Conservation (phyloP, 2,113 vertebrate species). For the Corydoras maculifer region DNA sequence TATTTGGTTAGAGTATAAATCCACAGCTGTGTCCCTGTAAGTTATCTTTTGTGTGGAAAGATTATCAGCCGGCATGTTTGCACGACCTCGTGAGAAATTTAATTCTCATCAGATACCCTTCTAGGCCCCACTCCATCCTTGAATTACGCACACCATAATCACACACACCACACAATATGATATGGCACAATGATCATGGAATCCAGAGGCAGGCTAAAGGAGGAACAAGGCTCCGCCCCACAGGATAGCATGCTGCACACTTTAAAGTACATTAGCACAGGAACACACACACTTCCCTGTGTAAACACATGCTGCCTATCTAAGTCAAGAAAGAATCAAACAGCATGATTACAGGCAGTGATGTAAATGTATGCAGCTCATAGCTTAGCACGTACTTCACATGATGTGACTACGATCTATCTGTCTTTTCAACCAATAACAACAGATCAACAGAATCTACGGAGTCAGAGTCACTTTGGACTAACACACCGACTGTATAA, state of each 20-base stretch:
- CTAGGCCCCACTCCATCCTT: slow-evolving; percentile 18
- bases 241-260: slow-evolving; percentile 32
- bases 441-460: no score
- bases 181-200: slow-evolving; percentile 31
- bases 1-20: no score
- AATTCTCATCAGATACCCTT: slow-evolving; percentile 23
- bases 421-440: no score
- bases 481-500: no score
- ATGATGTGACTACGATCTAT: no score
- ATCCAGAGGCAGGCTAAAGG: slow-evolving; percentile 45
- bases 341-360: not conserved
- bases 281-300: slow-evolving; percentile 16
- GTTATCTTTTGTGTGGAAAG: not conserved
- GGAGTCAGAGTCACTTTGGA: no score
- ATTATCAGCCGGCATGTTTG: slow-evolving; percentile 4
- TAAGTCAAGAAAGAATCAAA: not conserved
- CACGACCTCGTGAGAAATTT: slow-evolving; percentile 7
- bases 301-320: slow-evolving; percentile 3
- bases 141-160: slow-evolving; percentile 12
- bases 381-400: no score
- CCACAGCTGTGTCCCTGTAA: no score
- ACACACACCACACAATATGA: slow-evolving; percentile 37
- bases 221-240: slow-evolving; percentile 36
- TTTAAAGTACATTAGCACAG: slow-evolving; percentile 30
- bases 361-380: not conserved